Conservation (phyloP, 35 echinoderm and acorn worm genomes). For the Amphiura filiformis region DNA sequence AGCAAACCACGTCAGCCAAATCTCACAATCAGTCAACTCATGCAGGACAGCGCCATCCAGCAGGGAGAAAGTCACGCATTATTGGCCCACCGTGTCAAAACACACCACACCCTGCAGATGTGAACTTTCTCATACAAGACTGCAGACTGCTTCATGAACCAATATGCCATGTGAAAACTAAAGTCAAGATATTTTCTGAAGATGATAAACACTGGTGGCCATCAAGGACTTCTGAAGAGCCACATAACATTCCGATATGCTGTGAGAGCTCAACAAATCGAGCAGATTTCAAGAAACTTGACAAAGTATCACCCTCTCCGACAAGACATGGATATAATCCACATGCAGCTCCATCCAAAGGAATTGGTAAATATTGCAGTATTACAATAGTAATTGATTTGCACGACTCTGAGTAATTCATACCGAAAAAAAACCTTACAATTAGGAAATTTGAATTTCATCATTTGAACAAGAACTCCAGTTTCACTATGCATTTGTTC, state of each 20-base stretch:
- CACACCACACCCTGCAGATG: constrained; percentile 61
- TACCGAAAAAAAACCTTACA: too few relatives aligned
- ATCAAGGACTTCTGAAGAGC: constrained; percentile 24
- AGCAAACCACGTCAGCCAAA: background rate
- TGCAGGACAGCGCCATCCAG: background rate
- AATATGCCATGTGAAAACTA: constrained; percentile 81
- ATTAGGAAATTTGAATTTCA: too few relatives aligned
- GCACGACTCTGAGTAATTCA: too few relatives aligned
- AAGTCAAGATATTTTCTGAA: background rate
- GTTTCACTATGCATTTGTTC: too few relatives aligned
- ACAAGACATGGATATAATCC: constrained; percentile 86
- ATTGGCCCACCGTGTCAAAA: constrained; percentile 32
- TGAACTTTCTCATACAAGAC: constrained; percentile 82
- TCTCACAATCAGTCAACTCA: constrained; percentile 48
- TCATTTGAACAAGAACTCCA: too few relatives aligned
- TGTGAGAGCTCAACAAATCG: constrained; percentile 67
- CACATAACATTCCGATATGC: constrained; percentile 35
- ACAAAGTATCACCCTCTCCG: background rate
- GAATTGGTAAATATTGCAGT: constrained; percentile 54
- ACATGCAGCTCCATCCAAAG: constrained; percentile 38
- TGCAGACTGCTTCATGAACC: constrained; percentile 73
- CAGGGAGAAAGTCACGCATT: constrained; percentile 3
- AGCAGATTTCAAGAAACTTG: constrained; percentile 39
- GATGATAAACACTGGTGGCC: constrained; percentile 76
- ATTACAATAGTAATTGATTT: too few relatives aligned